These are phyloP conservation scores for Rhagium mordax DNA, from an alignment of 2,888 invertebrate species.

Conservation along the genomic window DNA sequence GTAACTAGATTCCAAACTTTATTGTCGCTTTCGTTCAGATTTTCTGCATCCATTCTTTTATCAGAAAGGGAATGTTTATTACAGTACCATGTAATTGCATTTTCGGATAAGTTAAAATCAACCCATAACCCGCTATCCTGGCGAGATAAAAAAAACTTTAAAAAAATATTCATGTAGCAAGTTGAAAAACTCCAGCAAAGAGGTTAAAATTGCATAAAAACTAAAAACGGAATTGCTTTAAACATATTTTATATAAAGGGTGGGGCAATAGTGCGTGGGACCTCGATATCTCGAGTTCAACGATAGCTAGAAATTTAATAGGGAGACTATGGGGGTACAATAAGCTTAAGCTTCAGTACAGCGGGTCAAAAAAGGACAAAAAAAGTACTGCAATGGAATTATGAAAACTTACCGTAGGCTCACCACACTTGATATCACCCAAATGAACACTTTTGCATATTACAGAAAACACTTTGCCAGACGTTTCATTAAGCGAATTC, in stretches of 20 bases:
- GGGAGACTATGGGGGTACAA: too few relatives aligned
- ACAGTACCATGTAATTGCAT: constrained; percentile 41
- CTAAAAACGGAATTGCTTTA: too few relatives aligned
- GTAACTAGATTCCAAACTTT: constrained; percentile 29
- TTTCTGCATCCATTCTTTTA: neutral
- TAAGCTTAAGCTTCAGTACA: too few relatives aligned
- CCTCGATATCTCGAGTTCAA: too few relatives aligned
- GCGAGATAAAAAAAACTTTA: neutral
- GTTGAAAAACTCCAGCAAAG: too few relatives aligned
- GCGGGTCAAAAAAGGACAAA: too few relatives aligned
- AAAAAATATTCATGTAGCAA: too few relatives aligned
- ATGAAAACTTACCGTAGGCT: constrained; percentile 35
- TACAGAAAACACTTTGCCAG: constrained; percentile 41
- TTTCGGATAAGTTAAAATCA: constrained; percentile 41
- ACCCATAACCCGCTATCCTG: constrained; percentile 42
- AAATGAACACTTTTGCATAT: constrained; percentile 35
- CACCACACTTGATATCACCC: constrained; percentile 21
- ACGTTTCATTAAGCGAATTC: constrained; percentile 35
- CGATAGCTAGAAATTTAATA: too few relatives aligned
- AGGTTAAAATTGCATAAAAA: too few relatives aligned
- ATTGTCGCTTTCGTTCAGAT: neutral
- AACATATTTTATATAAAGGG: too few relatives aligned
- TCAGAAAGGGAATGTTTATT: constrained; percentile 5
- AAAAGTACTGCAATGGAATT: too few relatives aligned
- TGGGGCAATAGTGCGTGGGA: too few relatives aligned